These are phyloP conservation scores for Sebastes itinus DNA, from an alignment of 2,797 vertebrate species.

Conservation along the genomic window DNA sequence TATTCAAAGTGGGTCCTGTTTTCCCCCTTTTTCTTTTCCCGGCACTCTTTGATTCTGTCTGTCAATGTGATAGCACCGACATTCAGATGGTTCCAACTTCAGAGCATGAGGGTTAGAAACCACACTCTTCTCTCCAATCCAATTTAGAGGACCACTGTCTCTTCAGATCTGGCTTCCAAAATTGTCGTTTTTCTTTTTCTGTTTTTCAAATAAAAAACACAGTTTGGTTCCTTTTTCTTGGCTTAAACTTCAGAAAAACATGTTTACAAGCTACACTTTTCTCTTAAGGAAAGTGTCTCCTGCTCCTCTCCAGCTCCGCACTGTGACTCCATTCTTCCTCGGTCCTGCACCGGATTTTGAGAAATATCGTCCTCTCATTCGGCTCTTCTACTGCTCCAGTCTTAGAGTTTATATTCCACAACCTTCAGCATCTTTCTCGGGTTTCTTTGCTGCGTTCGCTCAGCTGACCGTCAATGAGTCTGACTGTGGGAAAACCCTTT, in stretches of 20 bases:
- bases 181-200: neutral
- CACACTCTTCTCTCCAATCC: conserved; percentile 2
- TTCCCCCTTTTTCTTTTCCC: neutral
- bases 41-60: neutral
- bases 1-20: conserved; percentile 14
- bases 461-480: conserved; percentile 50
- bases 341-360: neutral
- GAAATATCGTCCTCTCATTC: neutral
- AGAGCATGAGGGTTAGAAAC: conserved; percentile 24
- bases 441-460: conserved; percentile 29
- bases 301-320: neutral
- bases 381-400: neutral
- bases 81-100: conserved; percentile 28
- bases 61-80: conserved; percentile 1
- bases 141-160: neutral
- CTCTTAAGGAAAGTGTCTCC: neutral
- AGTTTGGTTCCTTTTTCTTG: neutral
- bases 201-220: neutral
- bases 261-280: neutral
- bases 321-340: neutral
- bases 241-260: conserved; percentile 21
- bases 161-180: conserved; percentile 27
- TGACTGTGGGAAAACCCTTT: conserved; percentile 62
- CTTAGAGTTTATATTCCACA: conserved; percentile 27
- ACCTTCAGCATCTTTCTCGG: neutral